Conservation (phyloP, 2,113 vertebrate genomes). For the Festucalex cinctus region DNA sequence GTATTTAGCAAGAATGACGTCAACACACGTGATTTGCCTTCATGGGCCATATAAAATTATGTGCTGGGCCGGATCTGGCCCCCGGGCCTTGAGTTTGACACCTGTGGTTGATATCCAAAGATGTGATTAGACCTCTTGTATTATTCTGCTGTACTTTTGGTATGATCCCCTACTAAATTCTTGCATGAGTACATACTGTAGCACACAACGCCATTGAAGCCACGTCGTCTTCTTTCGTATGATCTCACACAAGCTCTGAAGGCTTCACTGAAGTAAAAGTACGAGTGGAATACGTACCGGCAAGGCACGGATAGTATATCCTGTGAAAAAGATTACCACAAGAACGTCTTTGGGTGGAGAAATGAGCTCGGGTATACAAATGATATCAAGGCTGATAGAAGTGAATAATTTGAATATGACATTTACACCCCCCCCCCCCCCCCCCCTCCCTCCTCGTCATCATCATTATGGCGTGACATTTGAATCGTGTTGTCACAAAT, state of each 20-base stretch:
- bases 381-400: conserved; percentile 61
- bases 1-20: too few species aligned
- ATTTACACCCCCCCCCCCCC: conserved; percentile 62
- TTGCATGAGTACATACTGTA: background rate
- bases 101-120: too few species aligned
- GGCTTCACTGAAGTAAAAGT: conserved; percentile 44
- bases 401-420: conserved; percentile 78
- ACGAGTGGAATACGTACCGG: conserved; percentile 56
- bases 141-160: background rate
- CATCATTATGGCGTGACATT: conserved; percentile 73
- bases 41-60: too few species aligned
- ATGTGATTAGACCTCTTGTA: background rate
- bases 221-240: conserved; percentile 8
- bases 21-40: too few species aligned
- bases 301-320: conserved; percentile 43
- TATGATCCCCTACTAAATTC: background rate
- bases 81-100: too few species aligned
- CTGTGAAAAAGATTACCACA: conserved; percentile 57
- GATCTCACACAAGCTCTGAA: conserved; percentile 34
- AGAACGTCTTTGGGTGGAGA: conserved; percentile 55
- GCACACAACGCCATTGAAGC: background rate
- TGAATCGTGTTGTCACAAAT: conserved; percentile 72
- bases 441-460: conserved; percentile 15
- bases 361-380: conserved; percentile 50
- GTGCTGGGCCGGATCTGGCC: too few species aligned